A percentile compares a stretch with the other conserved stretches of the same genome.
These are phyloP conservation scores for Semicossyphus pulcher DNA, from an alignment of 2,113 vertebrate species.

Conservation along the genomic window DNA sequence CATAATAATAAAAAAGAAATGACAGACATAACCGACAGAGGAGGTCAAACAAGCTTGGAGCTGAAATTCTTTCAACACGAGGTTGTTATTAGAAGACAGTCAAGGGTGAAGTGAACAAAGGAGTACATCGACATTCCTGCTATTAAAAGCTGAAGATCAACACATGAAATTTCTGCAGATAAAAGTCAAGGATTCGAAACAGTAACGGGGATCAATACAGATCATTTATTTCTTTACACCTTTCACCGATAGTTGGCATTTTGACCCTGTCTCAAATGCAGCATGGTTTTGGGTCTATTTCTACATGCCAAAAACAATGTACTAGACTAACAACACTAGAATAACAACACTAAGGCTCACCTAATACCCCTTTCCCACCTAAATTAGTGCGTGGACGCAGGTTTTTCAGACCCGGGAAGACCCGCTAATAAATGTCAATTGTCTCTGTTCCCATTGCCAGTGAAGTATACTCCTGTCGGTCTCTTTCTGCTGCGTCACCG, in stretches of 20 bases:
- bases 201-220: not conserved
- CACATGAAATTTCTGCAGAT: not conserved
- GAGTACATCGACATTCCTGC: constrained; percentile 9
- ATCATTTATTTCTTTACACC: no score
- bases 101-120: constrained; percentile 16
- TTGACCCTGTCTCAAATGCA: not conserved
- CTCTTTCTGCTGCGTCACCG: no score
- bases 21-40: not conserved
- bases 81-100: constrained; percentile 11
- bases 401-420: no score
- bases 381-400: no score
- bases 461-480: no score
- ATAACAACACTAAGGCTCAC: no score
- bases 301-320: no score
- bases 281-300: no score
- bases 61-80: constrained; percentile 18
- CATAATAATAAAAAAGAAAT: not conserved
- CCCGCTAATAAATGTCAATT: no score
- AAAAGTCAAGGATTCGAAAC: not conserved
- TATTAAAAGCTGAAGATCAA: not conserved
- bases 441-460: no score
- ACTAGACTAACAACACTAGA: no score
- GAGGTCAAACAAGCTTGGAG: constrained; percentile 25
- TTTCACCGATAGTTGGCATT: not conserved
- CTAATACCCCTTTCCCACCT: no score